phyloP scores from a whole-genome alignment of 2,113 vertebrate genomes.

The Saguinus imperator region DNA sequence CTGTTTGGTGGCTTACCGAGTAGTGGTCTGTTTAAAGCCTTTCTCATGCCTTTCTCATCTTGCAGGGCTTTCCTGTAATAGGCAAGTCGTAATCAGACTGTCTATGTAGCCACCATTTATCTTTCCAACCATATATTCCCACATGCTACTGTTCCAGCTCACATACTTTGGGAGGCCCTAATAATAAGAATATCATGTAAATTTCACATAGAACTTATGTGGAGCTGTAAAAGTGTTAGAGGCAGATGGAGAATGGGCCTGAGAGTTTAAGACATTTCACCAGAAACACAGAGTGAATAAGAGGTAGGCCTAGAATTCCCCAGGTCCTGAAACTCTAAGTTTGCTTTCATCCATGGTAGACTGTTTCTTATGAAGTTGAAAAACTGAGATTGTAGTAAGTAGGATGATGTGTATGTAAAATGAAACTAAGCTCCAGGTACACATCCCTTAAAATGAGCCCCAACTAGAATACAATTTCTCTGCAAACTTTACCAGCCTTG shows the following conservation, averaged over 20 bases:
- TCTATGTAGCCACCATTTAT: background rate
- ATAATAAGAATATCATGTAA: background rate
- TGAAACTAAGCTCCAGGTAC: background rate
- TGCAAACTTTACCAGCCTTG: background rate
- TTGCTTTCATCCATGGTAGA: background rate
- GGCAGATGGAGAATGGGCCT: background rate
- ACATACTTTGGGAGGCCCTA: background rate
- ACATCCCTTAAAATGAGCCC: background rate
- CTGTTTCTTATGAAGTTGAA: background rate
- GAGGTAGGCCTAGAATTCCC: background rate
- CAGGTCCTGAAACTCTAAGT: background rate
- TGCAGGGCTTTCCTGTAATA: background rate
- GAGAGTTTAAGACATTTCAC: background rate
- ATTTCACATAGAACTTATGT: background rate
- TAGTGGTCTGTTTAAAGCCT: background rate
- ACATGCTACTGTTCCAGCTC: background rate
- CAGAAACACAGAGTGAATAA: background rate
- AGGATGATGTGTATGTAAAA: background rate
- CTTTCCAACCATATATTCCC: background rate
- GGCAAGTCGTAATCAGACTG: background rate
- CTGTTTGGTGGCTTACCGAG: background rate
- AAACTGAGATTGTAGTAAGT: background rate
- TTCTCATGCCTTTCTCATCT: background rate
- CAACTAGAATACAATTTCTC: background rate
- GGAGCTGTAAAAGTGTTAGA: background rate